Evolutionary conservation across 2,888 invertebrate species (phyloP).

Genomic region (Papilio demoleus): DNA sequence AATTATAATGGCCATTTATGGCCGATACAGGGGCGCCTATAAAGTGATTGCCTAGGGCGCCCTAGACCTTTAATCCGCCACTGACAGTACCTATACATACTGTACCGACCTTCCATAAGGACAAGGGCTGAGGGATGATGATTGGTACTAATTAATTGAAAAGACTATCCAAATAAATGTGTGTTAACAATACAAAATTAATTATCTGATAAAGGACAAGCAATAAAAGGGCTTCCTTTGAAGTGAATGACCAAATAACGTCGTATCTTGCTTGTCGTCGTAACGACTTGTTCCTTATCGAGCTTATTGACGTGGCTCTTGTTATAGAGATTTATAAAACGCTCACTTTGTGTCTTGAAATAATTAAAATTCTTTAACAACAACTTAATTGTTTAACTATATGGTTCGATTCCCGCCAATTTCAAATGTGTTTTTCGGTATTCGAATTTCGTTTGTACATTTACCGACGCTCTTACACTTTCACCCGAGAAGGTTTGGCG

Average conservation of each 20-base stretch:
- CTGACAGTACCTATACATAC: too few relatives aligned
- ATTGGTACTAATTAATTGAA: background rate
- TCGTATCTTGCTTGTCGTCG: constrained; percentile 14
- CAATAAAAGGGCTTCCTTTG: constrained; percentile 29
- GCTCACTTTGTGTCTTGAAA: background rate
- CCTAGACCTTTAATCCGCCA: too few relatives aligned
- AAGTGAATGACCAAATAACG: constrained; percentile 16
- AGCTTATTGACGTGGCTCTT: constrained; percentile 13
- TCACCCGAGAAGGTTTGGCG: too few relatives aligned
- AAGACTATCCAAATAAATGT: background rate
- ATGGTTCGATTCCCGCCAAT: too few relatives aligned
- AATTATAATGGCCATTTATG: too few relatives aligned
- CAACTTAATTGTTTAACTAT: background rate
- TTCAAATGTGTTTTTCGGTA: too few relatives aligned
- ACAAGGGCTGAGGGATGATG: background rate
- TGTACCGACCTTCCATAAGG: background rate
- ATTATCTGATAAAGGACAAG: constrained; percentile 30
- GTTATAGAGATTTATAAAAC: background rate
- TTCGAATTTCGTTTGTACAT: too few relatives aligned
- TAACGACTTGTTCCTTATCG: constrained; percentile 31
- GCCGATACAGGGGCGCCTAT: too few relatives aligned
- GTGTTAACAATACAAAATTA: constrained; percentile 30
- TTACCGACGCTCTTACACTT: too few relatives aligned
- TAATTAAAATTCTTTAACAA: constrained; percentile 1
- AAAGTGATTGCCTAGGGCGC: too few relatives aligned